Base-by-base conservation (phyloP, 2,113 vertebrate species). In the Oncorhynchus kisutch region DNA sequence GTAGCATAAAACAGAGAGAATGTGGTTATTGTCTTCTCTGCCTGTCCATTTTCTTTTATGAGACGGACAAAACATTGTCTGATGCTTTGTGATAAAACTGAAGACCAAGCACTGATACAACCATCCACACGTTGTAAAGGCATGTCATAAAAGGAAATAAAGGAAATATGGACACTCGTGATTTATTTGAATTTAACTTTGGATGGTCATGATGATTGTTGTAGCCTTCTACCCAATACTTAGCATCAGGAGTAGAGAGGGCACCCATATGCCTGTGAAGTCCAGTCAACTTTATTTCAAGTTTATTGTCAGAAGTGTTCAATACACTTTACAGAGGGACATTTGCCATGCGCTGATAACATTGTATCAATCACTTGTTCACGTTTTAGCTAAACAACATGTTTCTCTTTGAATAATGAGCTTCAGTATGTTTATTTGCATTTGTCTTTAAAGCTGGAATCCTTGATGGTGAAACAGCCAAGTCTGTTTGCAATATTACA, bases 121-220 rank as follows among this genome's bases (percentile, higher is more conserved):
- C 51, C 80, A 88, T 77, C 82, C 78, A 81, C 82, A 75, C 90
- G 79, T 85, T 91, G 79, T 85, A 84, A 89, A 75, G 84, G 88
- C 91, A 92, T 92, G 90, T 83, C 79, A 85, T 90, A 75, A 76
- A 84, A 83, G 80, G 76, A 89, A 92, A 93, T 92, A 90, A 91
- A 92, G 86, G 68, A 81, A 66, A 80, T 82, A 67, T 80, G 72
- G 73, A 78, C 75, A 67, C 39, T 45, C 11, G 8, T 74, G 34
- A 20, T 70, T 73, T 78, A 11, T 67, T 71, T 82, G 9, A 71
- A 48, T 27, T 45, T 25, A 60, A 1, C 34, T 64, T 62, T 34
- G 59, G 59, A 18, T 54, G 16, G 16, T 54, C 51, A 54, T 5
- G 3, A 54, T 14, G 16, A 18, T 4, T 54, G 51, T 54, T 45